Base-by-base conservation (phyloP, 2,113 vertebrate genomes). In the Typhlomys cinereus region DNA sequence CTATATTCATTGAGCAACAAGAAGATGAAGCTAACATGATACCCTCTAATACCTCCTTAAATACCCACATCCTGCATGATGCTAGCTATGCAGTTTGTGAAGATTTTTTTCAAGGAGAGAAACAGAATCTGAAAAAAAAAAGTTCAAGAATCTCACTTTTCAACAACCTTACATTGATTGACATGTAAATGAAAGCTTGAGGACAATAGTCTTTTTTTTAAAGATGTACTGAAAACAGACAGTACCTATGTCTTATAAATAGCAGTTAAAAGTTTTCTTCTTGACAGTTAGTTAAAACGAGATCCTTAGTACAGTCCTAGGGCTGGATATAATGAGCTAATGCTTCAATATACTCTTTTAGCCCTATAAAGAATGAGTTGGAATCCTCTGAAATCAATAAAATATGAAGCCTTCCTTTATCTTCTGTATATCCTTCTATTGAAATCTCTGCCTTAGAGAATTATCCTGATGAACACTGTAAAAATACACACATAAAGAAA, bases 401-500 rank as follows among this genome's bases (percentile, higher is more conserved):
- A 85, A 69, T 71, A 44, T 15, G 67, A 84, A 70, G 9, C n/a
- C 57, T 93, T 70, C 14, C 31, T 54, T 82, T 46, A 18, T 62
- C 18, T 59, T 48, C 4, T 66, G 25, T 69, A 52, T 62, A 82
- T 69, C 2, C 25, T 80, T 34, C 25, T 90, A 39, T 82, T 88
- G 15, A 23, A 61, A 84, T 46, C 34, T 89, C 64, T 90, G 39
- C 29, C 46, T 7, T 31, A 80, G 13, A 67, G 21, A 85, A 79
- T 74, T 46, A 86, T 9, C 29, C 20, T 46, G 41, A 85, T 69
- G 73, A 74, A 95, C 87, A 88, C 27, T n/a, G 71, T 69, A 61
- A 92, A 95, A 92, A 62, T 78, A 86, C 78, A 88, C 15, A 57
- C 54, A 14, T 57, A 59, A 80, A 66, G 67, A 90, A 41, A 92